phyloP scores from a whole-genome alignment of 2,888 invertebrate species.

The Panopea generosa region DNA sequence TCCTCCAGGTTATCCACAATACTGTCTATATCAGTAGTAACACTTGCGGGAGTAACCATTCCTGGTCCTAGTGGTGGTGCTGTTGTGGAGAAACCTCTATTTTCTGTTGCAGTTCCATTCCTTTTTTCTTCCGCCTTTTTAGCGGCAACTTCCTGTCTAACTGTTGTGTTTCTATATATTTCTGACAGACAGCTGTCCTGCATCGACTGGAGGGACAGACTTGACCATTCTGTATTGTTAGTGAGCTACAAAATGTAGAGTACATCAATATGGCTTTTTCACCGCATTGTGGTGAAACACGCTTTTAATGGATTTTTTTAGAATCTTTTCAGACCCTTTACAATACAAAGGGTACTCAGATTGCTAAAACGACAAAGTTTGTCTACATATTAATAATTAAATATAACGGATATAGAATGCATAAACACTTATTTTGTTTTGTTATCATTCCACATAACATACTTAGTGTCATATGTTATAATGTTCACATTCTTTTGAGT shows the following conservation, averaged over 20 bases:
- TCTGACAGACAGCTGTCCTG: slow-evolving; percentile 31
- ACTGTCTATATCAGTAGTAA: neutral
- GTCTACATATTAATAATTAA: no score
- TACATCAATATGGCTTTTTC: no score
- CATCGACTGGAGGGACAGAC: slow-evolving; percentile 31
- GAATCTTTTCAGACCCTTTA: no score
- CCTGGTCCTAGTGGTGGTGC: neutral
- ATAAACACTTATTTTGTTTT: no score
- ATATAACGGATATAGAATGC: no score
- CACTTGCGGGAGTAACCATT: neutral
- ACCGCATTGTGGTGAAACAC: no score
- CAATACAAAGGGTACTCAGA: no score
- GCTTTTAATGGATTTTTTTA: no score
- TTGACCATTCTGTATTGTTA: slow-evolving; percentile 10
- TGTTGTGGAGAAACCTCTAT: neutral
- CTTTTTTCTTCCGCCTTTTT: neutral
- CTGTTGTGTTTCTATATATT: slow-evolving; percentile 29
- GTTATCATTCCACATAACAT: no score
- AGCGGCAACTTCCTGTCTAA: neutral
- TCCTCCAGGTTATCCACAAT: neutral
- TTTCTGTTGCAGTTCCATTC: neutral
- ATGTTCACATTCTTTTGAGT: no score
- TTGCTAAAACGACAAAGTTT: no score
- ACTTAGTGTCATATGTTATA: no score
- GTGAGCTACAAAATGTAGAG: slow-evolving; percentile 22